These are phyloP conservation scores for Ahaetulla prasina DNA, from an alignment of 2,113 vertebrate genomes.

Conservation along the genomic window DNA sequence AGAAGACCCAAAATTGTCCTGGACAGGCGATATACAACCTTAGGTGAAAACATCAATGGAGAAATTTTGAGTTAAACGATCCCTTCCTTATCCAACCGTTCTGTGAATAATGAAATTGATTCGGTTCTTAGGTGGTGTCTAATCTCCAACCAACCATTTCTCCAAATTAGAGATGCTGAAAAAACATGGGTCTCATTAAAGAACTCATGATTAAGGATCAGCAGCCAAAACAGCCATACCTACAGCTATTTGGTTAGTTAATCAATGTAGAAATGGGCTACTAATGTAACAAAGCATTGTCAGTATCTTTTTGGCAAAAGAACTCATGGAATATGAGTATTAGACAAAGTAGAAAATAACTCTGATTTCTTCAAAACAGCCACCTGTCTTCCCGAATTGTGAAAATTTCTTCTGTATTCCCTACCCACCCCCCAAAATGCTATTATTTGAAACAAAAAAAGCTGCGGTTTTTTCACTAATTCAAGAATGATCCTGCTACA, in stretches of 20 bases:
- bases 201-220: not conserved
- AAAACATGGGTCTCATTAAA: not conserved
- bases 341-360: not conserved
- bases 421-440: not conserved
- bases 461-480: constrained; percentile 7
- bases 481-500: not conserved
- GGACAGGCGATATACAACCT: not conserved
- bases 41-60: not conserved
- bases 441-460: not conserved
- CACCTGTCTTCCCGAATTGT: not conserved
- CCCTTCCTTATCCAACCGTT: not conserved
- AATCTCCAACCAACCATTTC: not conserved
- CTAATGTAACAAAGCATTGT: not conserved
- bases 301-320: not conserved
- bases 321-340: not conserved
- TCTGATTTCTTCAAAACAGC: not conserved
- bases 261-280: not conserved
- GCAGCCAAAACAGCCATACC: not conserved
- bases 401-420: not conserved
- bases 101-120: not conserved
- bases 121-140: not conserved
- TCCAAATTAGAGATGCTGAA: not conserved
- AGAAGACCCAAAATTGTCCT: not conserved
- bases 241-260: not conserved
- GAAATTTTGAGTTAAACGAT: not conserved